Base-by-base conservation (phyloP, 2,888 invertebrate genomes). In the Junonia oenone region DNA sequence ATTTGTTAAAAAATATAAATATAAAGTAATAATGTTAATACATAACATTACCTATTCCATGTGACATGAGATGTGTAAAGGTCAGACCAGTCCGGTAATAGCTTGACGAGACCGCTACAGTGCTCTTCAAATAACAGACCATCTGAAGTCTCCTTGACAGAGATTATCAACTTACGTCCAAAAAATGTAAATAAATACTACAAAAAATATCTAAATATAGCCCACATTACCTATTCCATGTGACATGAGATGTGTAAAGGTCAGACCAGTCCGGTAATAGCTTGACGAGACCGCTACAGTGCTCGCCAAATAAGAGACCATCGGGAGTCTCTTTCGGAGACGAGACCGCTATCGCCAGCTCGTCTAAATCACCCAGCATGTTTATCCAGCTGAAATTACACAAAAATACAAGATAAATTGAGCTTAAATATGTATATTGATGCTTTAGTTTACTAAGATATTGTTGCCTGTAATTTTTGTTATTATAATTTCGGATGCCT, bases 231-330 rank as follows among this genome's bases (percentile, higher is more conserved):
- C 86, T 82, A 70, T 87, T 91, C 94, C 94, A 94, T 0, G 94
- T 93, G 64, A 91, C 92, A 63, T 95, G 94, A 0, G 93, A 83
- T 0, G 91, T 87, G 72, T 91, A 93, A 1, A 95, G 73, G 66
- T 94, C 93, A 43, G 75, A 67, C 61, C 88, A 78, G 59, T 91
- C 92, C 0, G 93, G 92, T 59, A 93, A 81, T 49, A 94, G 74
- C 73, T 94, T 94, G 48, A 95, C 91, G 0, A 95, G 87, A 0
- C 93, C 94, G 1, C 94, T 93, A 75, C 94, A 94, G 65, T 91
- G 92, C 29, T 91, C 91, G 0, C 80, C 78, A 49, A 91, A 90
- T 31, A 84, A 65, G 11, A 76, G 35, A 0, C 72, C 73, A 2
- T 75, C 72, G n/a, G n/a, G 68, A 0, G 65, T 58, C 9, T 64